A percentile compares a stretch with the other conserved stretches of the same genome.
These are phyloP conservation scores for Brachypterus glaber DNA, from an alignment of 2,888 invertebrate genomes.

Conservation along the genomic window DNA sequence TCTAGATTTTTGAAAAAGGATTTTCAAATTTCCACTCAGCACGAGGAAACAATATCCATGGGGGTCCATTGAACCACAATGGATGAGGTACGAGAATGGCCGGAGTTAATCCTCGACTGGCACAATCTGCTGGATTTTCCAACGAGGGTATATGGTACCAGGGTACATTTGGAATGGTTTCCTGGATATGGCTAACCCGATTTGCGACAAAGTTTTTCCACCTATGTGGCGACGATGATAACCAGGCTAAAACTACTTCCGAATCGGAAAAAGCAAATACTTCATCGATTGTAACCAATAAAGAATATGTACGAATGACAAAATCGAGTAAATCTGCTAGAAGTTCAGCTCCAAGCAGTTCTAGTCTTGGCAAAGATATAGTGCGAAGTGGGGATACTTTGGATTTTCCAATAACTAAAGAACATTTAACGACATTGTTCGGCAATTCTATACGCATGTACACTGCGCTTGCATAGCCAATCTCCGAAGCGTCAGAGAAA, in stretches of 20 bases:
- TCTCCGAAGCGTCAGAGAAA: conserved; percentile 14
- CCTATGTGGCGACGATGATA: conserved; percentile 11
- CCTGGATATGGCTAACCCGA: conserved; percentile 12
- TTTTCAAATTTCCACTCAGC: conserved; percentile 1
- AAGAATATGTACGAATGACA: background rate
- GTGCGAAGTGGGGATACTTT: conserved; percentile 13
- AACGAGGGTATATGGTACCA: conserved; percentile 10
- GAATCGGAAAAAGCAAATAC: conserved; percentile 15
- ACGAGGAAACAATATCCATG: background rate
- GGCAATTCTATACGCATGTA: conserved; percentile 7
- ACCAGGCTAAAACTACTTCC: conserved; percentile 11
- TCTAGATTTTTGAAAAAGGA: background rate
- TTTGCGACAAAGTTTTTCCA: conserved; percentile 16
- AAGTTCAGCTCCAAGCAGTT: conserved; percentile 12
- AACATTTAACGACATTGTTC: background rate
- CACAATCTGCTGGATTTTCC: conserved; percentile 12
- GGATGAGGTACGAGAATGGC: conserved; percentile 4
- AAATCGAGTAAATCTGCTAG: conserved; percentile 8
- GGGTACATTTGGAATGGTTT: conserved; percentile 4
- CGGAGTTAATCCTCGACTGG: conserved; percentile 12
- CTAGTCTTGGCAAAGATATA: conserved; percentile 12
- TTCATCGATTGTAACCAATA: background rate
- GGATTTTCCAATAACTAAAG: conserved; percentile 11
- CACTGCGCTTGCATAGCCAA: conserved; percentile 11
- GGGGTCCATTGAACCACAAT: conserved; percentile 7